Evolutionary conservation across 2,113 vertebrate genomes (phyloP), one percentile per base, ranked within the genome.

Genomic region (Tragelaphus strepsiceros): DNA sequence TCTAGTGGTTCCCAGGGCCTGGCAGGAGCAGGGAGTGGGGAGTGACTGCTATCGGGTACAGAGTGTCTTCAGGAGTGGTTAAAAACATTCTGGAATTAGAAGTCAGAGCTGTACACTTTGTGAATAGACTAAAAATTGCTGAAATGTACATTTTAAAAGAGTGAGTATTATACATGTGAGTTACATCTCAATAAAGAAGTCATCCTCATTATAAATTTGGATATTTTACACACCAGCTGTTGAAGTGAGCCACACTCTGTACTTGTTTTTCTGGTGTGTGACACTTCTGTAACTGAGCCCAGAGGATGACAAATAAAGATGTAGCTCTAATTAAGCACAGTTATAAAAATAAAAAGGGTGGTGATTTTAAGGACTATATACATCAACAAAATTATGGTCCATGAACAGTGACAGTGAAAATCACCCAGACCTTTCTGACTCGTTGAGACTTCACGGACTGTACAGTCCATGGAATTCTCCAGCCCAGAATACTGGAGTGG

Each of bases 161-260:
- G n/a, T 83, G 9, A 53, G 16, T 90, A 24, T 80, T 88, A 51
- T 87, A 17, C 7, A 32, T 39, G 11, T 74, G 56, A 86, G 83
- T 61, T 94, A 67, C 13, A 74, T 81, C 39, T 92, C 93, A 92
- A 54, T 81, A 53, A 91, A 90, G 84, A 88, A 32, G 26, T 24
- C 26, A 59, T 61, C 21, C 10, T 96, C 24, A 59, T 93, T 93
- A 49, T 89, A 62, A 88, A 81, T 74, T 59, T 89, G 43, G 16
- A 6, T 43, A 78, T 92, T 88, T 71, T 14, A 15, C 19, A 3
- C 16, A 64, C 81, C 54, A 95, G 77, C 17, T 74, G 67, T 85
- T 91, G 22, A 96, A 90, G 74, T 88, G 5, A 93, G n/a, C 19
- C 54, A 56, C 26, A 85, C 14, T 13, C 22, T 51, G 13, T 1